A percentile compares a stretch with the other conserved stretches of the same genome.
These are phyloP conservation scores for Alcis repandata DNA, from an alignment of 2,888 invertebrate genomes.

Conservation along the genomic window DNA sequence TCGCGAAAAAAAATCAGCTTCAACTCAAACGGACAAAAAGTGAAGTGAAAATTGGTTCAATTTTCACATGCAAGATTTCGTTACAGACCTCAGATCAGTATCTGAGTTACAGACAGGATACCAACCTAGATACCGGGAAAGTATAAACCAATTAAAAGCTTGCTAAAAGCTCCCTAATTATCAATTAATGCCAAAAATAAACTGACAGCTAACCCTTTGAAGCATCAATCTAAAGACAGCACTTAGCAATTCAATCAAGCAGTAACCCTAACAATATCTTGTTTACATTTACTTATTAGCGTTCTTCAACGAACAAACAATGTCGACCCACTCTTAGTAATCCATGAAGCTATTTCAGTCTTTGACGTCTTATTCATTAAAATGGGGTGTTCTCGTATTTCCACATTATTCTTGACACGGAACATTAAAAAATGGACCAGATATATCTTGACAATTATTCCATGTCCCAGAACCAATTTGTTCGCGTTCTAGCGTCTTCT, in stretches of 20 bases:
- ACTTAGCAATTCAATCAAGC: constrained; percentile 9
- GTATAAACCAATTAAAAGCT: too few species aligned
- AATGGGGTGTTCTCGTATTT: constrained; percentile 2
- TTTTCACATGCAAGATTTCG: too few species aligned
- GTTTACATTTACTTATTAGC: constrained; percentile 25
- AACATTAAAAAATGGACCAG: constrained; percentile 7
- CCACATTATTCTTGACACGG: constrained; percentile 6
- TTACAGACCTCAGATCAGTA: too few species aligned
- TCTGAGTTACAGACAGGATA: too few species aligned
- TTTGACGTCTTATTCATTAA: constrained; percentile 12
- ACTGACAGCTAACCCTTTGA: constrained; percentile 20
- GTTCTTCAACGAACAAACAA: constrained; percentile 7
- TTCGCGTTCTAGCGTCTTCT: not conserved
- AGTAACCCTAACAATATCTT: constrained; percentile 18
- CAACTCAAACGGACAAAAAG: too few species aligned
- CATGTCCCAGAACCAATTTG: not conserved
- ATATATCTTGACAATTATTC: not conserved
- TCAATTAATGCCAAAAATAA: not conserved
- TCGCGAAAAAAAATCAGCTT: too few species aligned
- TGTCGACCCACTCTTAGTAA: not conserved
- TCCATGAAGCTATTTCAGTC: constrained; percentile 12
- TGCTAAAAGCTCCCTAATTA: not conserved
- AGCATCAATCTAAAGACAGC: constrained; percentile 17
- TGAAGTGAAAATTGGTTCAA: too few species aligned
- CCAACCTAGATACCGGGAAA: too few species aligned